Evolutionary conservation across 1,140 invertebrate genomes (phyloP).

Genomic region (Neodiprion virginianus): DNA sequence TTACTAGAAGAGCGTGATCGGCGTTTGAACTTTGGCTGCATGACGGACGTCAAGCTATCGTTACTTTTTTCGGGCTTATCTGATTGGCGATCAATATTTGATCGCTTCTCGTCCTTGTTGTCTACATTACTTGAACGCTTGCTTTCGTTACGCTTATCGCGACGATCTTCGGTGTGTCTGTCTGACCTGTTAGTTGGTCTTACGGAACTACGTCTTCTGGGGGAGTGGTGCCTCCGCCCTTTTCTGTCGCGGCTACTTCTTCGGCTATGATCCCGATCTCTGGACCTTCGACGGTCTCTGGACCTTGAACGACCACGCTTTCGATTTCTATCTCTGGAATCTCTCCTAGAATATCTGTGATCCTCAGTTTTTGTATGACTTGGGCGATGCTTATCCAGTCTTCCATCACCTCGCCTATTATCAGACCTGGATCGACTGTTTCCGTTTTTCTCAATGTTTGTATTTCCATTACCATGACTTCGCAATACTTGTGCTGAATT

Average conservation of each 20-base stretch:
- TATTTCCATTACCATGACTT: constrained; percentile 38
- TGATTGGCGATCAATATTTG: constrained; percentile 25
- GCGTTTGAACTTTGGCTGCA: constrained; percentile 49
- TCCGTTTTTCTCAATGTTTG: constrained; percentile 14
- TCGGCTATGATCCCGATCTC: constrained; percentile 39
- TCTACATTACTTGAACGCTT: constrained; percentile 38
- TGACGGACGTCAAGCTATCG: constrained; percentile 24
- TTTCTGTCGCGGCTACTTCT: constrained; percentile 45
- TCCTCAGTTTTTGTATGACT: constrained; percentile 32
- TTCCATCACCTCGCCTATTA: constrained; percentile 39
- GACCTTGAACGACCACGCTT: constrained; percentile 43
- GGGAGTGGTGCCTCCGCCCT: constrained; percentile 43
- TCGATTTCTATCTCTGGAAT: constrained; percentile 44
- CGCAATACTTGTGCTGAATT: constrained; percentile 24
- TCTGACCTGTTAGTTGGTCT: constrained; percentile 33
- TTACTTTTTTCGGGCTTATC: constrained; percentile 30
- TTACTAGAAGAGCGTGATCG: constrained; percentile 47
- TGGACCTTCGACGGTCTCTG: constrained; percentile 45
- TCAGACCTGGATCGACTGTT: constrained; percentile 23
- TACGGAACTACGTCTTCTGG: constrained; percentile 39
- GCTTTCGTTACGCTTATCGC: constrained; percentile 37
- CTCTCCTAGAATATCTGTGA: constrained; percentile 37
- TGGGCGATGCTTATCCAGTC: constrained; percentile 34
- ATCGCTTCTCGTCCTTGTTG: constrained; percentile 36
- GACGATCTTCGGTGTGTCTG: constrained; percentile 38